These are phyloP conservation scores for Periplaneta americana DNA, from an alignment of 1,140 invertebrate genomes.

Conservation along the genomic window DNA sequence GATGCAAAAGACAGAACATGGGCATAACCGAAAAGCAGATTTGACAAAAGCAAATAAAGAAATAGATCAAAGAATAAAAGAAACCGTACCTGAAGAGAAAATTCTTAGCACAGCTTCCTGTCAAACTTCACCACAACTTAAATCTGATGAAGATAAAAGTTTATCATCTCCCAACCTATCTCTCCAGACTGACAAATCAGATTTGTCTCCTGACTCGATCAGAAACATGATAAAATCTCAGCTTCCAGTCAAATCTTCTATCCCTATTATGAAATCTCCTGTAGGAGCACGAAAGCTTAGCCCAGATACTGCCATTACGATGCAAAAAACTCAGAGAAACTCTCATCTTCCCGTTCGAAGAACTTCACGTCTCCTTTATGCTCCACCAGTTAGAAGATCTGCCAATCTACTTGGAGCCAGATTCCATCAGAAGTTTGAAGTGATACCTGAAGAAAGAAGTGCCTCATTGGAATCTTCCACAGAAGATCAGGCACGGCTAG, in stretches of 20 bases:
- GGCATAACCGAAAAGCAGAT: not conserved
- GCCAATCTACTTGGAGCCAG: not conserved
- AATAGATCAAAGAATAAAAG: too few relatives aligned
- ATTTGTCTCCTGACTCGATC: not conserved
- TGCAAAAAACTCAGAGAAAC: not conserved
- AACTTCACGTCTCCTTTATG: not conserved
- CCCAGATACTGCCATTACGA: not conserved
- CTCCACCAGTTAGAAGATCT: not conserved
- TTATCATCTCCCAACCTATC: not conserved
- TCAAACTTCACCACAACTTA: not conserved
- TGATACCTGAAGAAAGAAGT: slow-evolving; percentile 44
- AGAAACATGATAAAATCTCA: not conserved
- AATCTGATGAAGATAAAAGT: not conserved
- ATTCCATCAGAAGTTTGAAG: slow-evolving; percentile 34
- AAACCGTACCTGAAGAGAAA: not conserved
- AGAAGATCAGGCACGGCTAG: slow-evolving; percentile 25
- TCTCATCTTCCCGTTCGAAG: not conserved
- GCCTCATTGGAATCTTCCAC: slow-evolving; percentile 41
- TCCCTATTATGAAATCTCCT: not conserved
- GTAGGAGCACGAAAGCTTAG: not conserved
- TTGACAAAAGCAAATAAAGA: not conserved
- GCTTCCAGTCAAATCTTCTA: not conserved
- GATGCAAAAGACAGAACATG: not conserved
- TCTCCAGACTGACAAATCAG: not conserved
- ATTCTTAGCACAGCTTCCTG: not conserved